Conservation (phyloP, 23 tunicate genomes). For the Styela clava region DNA sequence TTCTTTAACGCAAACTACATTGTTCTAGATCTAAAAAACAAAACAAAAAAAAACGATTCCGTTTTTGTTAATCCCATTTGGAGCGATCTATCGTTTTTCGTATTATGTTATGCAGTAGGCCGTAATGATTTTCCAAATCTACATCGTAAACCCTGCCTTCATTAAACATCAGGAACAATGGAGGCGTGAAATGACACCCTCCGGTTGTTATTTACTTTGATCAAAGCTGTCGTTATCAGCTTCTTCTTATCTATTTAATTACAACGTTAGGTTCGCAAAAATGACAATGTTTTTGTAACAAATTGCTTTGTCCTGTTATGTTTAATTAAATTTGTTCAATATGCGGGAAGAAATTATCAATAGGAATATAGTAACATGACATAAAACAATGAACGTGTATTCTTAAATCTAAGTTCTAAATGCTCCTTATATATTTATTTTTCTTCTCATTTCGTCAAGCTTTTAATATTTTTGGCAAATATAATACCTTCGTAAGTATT, state of each 20-base stretch:
- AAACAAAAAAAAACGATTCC: not conserved
- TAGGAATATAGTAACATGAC: no score
- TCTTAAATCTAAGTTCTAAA: no score
- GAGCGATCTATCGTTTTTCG: not conserved
- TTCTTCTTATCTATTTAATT: not conserved
- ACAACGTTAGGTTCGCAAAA: constrained; percentile 1
- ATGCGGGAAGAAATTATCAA: no score
- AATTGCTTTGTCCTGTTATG: no score
- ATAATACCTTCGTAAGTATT: no score
- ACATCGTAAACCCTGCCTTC: not conserved
- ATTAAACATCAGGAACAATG: not conserved
- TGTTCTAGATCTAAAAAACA: not conserved
- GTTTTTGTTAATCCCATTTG: not conserved
- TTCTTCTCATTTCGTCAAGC: no score
- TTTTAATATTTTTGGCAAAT: no score
- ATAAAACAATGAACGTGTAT: no score
- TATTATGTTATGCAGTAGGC: not conserved
- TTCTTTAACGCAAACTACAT: not conserved
- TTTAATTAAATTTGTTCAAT: no score
- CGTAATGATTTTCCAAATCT: not conserved
- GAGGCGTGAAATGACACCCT: constrained; percentile 9
- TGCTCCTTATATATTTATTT: no score
- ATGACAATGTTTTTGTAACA: no score
- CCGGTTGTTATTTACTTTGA: not conserved
- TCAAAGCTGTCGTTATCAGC: not conserved